Percentiles rank a stretch among this genome's conserved stretches.
Evolutionary conservation across 2,113 vertebrate species (phyloP).

Genomic region (Kryptolebias marmoratus): DNA sequence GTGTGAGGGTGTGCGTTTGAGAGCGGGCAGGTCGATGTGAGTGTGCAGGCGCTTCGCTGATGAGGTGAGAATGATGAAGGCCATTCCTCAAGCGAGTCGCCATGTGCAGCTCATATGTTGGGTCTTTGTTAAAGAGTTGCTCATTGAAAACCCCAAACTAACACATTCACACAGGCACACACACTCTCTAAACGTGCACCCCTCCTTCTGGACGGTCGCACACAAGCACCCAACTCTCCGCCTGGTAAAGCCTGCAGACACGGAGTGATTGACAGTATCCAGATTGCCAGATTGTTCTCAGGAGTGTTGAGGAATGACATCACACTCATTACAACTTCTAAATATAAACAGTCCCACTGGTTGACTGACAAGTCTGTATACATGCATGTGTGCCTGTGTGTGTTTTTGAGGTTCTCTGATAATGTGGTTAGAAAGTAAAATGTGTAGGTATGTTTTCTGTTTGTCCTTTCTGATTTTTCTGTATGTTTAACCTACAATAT

Average conservation of each 20-base stretch:
- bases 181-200: neutral
- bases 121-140: conserved; percentile 65
- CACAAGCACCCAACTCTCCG: conserved; percentile 29
- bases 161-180: conserved; percentile 43
- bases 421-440: conserved; percentile 20
- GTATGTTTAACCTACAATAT: neutral
- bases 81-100: conserved; percentile 64
- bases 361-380: conserved; percentile 70
- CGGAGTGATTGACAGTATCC: conserved; percentile 73
- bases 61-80: conserved; percentile 79
- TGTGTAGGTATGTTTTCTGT: conserved; percentile 14
- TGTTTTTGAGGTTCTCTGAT: conserved; percentile 28
- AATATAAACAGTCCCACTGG: conserved; percentile 75
- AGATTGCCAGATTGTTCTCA: conserved; percentile 80
- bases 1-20: conserved; percentile 49
- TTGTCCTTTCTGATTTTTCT: neutral
- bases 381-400: conserved; percentile 44
- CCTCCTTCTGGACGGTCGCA: conserved; percentile 4
- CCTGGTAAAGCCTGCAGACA: conserved; percentile 51
- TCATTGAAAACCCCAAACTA: conserved; percentile 63
- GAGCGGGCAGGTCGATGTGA: conserved; percentile 31
- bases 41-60: conserved; percentile 46
- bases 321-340: conserved; percentile 79
- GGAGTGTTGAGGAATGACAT: conserved; percentile 74
- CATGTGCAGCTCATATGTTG: conserved; percentile 79